phyloP scores from a whole-genome alignment of 2,113 vertebrate species.

The Neogobius melanostomus region DNA sequence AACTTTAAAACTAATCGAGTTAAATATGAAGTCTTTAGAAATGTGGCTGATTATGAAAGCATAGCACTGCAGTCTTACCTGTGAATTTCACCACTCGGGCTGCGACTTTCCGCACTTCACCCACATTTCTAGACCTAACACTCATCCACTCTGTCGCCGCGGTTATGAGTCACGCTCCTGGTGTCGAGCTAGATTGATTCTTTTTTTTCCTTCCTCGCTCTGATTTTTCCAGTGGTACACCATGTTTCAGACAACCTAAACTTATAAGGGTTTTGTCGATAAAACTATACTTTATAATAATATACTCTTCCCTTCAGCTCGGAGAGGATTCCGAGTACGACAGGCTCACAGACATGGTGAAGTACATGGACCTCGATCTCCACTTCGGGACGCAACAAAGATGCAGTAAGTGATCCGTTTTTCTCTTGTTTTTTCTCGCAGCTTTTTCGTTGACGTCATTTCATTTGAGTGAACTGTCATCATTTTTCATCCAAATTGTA shows the following conservation, averaged over 20 bases:
- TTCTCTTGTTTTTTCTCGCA: not conserved
- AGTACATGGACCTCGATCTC: slow-evolving; percentile 94
- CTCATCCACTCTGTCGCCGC: slow-evolving; percentile 26
- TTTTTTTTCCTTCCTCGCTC: not conserved
- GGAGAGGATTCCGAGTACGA: slow-evolving; percentile 94
- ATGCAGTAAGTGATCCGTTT: slow-evolving; percentile 52
- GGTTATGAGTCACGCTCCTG: slow-evolving; percentile 48
- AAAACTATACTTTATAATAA: slow-evolving; percentile 16
- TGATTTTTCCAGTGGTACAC: not conserved
- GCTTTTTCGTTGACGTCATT: not conserved
- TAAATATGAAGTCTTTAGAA: no score
- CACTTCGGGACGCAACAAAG: slow-evolving; percentile 92
- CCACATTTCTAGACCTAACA: slow-evolving; percentile 19
- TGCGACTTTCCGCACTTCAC: slow-evolving; percentile 45
- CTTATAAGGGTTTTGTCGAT: slow-evolving; percentile 11
- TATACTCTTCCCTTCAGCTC: slow-evolving; percentile 69
- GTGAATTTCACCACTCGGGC: slow-evolving; percentile 41
- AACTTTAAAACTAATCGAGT: no score
- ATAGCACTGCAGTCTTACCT: slow-evolving; percentile 4
- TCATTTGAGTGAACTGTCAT: not conserved
- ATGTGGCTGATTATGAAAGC: not conserved
- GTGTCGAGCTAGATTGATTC: not conserved
- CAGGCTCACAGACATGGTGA: slow-evolving; percentile 98
- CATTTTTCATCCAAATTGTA: not conserved
- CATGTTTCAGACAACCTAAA: not conserved